Evolutionary conservation across 2,113 vertebrate genomes (phyloP).

Genomic region (Clupea harengus): DNA sequence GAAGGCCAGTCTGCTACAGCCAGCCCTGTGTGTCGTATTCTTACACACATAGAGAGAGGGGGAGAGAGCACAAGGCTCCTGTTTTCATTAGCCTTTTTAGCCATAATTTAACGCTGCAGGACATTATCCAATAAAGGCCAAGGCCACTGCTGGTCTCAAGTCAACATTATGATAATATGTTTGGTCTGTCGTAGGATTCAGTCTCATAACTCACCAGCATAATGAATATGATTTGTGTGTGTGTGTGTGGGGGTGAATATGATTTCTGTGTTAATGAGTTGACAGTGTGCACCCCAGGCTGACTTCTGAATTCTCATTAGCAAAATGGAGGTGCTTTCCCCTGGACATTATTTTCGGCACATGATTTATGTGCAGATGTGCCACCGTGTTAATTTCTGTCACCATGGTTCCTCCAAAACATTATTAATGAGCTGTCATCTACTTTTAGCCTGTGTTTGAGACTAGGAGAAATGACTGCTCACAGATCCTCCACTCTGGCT

Average conservation of each 20-base stretch:
- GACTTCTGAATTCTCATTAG: slow-evolving; percentile 37
- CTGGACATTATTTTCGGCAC: background rate
- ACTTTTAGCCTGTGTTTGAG: background rate
- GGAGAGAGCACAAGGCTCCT: background rate
- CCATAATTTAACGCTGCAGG: background rate
- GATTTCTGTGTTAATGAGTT: slow-evolving; percentile 24
- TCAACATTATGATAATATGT: background rate
- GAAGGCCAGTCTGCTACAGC: background rate
- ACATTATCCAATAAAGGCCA: background rate
- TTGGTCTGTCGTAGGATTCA: background rate
- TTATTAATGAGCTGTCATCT: background rate
- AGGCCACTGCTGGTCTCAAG: slow-evolving; percentile 2
- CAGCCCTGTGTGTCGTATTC: background rate
- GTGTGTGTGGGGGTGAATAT: background rate
- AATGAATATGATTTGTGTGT: background rate
- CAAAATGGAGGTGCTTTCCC: slow-evolving; percentile 23
- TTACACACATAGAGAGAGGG: background rate
- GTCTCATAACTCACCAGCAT: background rate
- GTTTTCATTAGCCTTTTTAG: background rate
- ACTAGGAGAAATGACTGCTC: background rate
- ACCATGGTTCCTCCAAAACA: background rate
- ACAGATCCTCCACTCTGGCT: background rate
- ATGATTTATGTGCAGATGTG: background rate
- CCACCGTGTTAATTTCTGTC: background rate
- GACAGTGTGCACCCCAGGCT: slow-evolving; percentile 23